Evolutionary conservation across 2,113 vertebrate species (phyloP), one percentile per base, ranked within the genome.

Genomic region (Protobothrops flavoviridis): DNA sequence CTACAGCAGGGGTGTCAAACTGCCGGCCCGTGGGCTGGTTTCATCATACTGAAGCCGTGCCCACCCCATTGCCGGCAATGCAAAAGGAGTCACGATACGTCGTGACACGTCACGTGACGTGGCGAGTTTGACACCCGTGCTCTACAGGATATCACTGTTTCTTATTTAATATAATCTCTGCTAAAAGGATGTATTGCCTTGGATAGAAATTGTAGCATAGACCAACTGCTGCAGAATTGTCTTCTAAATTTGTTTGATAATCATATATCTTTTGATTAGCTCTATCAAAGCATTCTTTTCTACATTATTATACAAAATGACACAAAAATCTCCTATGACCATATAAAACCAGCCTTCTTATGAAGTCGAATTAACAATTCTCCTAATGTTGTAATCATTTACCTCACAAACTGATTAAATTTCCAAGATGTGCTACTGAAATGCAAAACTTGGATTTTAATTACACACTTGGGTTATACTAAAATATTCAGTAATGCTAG

Each of bases 371-470:
- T 26, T n/a, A 45, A 91, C 86, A 90, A 21, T 61, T 3, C 21
- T 29, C 57, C 59, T 39, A 91, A 90, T 86, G 56, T 4, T 94
- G 89, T 93, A 89, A 92, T 15, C 61, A 8, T 93, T 88, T 94
- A 29, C 0, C 21, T n/a, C 93, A 45, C 45, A 93, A n/a, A 87
- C 92, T 93, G 15, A 7, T 69, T 90, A 43, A 0, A 91, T 94
- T 89, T 69, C 74, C 4, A 29, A 0, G 86, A 61, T 1, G 89
- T 96, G 23, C 91, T 94, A 0, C 52, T 43, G 50, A 85, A 48
- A 29, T 59, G 11, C 0, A 81, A 91, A 91, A 90, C 89, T 91
- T 89, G 94, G 33, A 55, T 90, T 20, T 61, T 96, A 15, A 50
- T 94, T 94, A 93, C 81, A 94, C 26, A 3, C 50, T 53, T 90